A percentile compares a stretch with the other conserved stretches of the same genome.
These are phyloP conservation scores for Myotis myotis DNA, from an alignment of 2,797 vertebrate genomes.

Conservation along the genomic window DNA sequence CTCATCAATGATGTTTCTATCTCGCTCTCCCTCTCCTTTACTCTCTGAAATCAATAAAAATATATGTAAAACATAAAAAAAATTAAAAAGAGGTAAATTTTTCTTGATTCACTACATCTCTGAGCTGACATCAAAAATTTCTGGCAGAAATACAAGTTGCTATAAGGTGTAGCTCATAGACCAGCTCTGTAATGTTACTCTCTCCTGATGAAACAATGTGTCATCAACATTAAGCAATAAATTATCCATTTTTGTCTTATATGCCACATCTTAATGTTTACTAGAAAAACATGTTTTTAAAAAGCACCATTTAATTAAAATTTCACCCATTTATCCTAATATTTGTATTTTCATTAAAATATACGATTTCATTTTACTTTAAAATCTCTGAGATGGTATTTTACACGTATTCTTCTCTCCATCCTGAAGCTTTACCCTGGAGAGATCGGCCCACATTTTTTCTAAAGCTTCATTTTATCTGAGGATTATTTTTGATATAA, in stretches of 20 bases:
- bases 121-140: not conserved
- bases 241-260: not conserved
- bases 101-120: not conserved
- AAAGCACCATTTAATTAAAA: not conserved
- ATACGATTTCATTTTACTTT: not conserved
- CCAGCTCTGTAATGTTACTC: not conserved
- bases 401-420: not conserved
- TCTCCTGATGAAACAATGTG: not conserved
- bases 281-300: not conserved
- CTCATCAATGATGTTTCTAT: too few species aligned
- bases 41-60: too few species aligned
- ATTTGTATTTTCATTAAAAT: not conserved
- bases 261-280: not conserved
- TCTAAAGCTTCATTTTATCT: not conserved
- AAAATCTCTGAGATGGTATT: not conserved
- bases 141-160: not conserved
- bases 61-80: too few species aligned
- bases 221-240: not conserved
- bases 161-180: not conserved
- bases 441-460: not conserved
- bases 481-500: not conserved
- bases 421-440: not conserved
- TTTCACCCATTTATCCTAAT: not conserved
- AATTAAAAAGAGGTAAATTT: not conserved
- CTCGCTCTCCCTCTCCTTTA: too few species aligned